Conservation (phyloP, 2,113 vertebrate species). For the Lasiurus cinereus region DNA sequence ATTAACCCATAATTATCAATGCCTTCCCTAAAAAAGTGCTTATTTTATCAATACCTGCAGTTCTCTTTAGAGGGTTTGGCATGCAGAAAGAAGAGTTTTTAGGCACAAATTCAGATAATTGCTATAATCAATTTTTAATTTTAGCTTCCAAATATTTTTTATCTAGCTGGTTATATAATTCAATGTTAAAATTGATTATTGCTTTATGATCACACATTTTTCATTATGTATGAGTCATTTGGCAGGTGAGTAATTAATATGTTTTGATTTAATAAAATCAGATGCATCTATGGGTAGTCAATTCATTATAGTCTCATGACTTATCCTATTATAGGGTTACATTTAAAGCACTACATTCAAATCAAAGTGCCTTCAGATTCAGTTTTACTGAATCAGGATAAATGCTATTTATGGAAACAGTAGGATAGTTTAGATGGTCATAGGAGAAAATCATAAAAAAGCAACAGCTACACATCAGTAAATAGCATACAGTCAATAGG, state of each 20-base stretch:
- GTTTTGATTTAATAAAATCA: background rate
- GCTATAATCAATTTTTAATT: background rate
- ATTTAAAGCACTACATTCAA: background rate
- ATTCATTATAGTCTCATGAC: background rate
- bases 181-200: background rate
- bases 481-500: background rate
- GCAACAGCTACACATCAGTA: background rate
- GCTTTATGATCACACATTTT: background rate
- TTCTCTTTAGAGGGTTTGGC: background rate
- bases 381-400: background rate
- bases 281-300: background rate
- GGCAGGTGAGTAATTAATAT: background rate
- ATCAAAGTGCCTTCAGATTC: background rate
- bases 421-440: background rate
- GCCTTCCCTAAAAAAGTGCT: background rate
- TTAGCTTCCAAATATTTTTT: background rate
- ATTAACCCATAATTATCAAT: background rate
- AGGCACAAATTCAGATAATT: background rate
- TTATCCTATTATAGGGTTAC: background rate
- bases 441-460: background rate
- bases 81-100: background rate
- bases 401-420: background rate
- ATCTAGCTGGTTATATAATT: background rate
- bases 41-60: background rate
- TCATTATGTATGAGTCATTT: background rate